Evolutionary conservation across 1,140 invertebrate species (phyloP).

Genomic region (Amphibalanus amphitrite): DNA sequence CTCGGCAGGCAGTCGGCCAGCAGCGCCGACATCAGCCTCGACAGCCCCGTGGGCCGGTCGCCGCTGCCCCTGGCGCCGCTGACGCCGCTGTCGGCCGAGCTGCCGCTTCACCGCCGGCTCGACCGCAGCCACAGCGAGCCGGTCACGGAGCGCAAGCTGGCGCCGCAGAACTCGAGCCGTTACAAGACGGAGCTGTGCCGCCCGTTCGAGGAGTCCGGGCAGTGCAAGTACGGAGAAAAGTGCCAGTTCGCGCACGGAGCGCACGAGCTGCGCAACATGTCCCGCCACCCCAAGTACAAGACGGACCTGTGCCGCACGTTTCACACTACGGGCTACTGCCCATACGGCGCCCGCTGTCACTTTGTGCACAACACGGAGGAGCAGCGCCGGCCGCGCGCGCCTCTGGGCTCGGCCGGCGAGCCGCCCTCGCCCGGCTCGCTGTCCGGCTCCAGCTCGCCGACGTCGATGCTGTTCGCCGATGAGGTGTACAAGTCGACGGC

Average conservation of each 20-base stretch:
- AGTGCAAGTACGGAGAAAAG: slow-evolving; percentile 96
- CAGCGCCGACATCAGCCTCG: background rate
- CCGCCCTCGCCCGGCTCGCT: background rate
- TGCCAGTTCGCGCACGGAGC: slow-evolving; percentile 97
- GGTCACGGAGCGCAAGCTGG: slow-evolving; percentile 11
- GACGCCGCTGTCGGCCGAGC: slow-evolving; percentile 7
- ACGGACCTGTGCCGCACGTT: slow-evolving; percentile 96
- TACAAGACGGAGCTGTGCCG: slow-evolving; percentile 98
- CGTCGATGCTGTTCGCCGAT: background rate
- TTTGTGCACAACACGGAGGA: slow-evolving; percentile 97
- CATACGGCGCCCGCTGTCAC: slow-evolving; percentile 93
- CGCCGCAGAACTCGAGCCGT: slow-evolving; percentile 33
- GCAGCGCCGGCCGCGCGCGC: slow-evolving; percentile 20
- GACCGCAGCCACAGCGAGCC: slow-evolving; percentile 66
- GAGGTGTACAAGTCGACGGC: background rate
- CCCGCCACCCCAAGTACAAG: slow-evolving; percentile 97
- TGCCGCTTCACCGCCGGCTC: slow-evolving; percentile 48
- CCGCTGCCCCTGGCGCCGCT: background rate
- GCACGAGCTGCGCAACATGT: slow-evolving; percentile 72
- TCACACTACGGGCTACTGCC: slow-evolving; percentile 93
- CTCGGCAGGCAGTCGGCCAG: background rate
- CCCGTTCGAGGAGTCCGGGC: slow-evolving; percentile 84
- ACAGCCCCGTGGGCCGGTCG: background rate
- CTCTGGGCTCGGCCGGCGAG: background rate
- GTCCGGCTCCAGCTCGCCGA: background rate